Percentiles rank a stretch among this genome's conserved stretches.
phyloP scores from a whole-genome alignment of 2,797 vertebrate species.

The Nothura maculosa region DNA sequence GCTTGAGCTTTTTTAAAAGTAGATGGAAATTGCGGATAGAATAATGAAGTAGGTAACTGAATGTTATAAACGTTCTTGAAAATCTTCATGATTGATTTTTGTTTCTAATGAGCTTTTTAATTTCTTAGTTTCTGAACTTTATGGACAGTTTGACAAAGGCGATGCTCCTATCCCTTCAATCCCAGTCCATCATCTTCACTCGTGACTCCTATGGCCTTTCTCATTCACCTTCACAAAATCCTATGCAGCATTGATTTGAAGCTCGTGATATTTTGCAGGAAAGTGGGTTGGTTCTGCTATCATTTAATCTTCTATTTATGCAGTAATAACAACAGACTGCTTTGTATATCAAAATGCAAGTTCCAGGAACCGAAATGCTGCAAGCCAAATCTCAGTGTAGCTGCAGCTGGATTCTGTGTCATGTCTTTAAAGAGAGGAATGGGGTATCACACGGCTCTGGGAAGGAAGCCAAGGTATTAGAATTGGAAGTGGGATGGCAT shows the following conservation, averaged over 20 bases:
- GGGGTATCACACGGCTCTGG: background rate
- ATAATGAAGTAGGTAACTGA: background rate
- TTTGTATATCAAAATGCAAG: conserved; percentile 33
- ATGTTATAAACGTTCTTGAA: background rate
- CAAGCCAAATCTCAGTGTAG: background rate
- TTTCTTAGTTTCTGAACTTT: background rate
- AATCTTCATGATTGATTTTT: background rate
- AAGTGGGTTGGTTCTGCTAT: background rate
- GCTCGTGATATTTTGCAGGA: background rate
- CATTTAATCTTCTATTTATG: conserved; percentile 39
- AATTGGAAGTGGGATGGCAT: background rate
- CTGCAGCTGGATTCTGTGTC: conserved; percentile 38
- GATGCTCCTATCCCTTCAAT: background rate
- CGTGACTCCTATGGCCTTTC: background rate
- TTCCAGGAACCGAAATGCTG: background rate
- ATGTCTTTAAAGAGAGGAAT: conserved; percentile 15
- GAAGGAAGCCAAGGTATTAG: conserved; percentile 11
- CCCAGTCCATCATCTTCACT: background rate
- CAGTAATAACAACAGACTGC: background rate
- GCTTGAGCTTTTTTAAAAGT: background rate
- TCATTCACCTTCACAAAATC: background rate
- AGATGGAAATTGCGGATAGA: background rate
- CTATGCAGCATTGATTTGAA: background rate
- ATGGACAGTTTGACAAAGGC: background rate
- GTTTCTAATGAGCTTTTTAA: accelerated